phyloP scores from a whole-genome alignment of 2,113 vertebrate genomes.

The Campylorhamphus procurvoides region DNA sequence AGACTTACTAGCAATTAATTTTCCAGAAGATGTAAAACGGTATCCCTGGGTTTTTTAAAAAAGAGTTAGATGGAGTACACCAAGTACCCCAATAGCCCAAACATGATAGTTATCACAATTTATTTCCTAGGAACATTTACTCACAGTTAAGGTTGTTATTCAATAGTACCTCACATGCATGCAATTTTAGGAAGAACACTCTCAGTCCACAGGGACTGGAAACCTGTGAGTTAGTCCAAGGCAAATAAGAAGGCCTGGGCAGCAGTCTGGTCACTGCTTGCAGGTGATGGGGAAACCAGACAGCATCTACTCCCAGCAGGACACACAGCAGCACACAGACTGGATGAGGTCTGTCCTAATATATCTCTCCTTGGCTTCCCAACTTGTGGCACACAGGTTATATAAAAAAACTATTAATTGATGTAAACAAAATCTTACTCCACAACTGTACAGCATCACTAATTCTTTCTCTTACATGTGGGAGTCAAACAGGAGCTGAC shows the following conservation, averaged over 20 bases:
- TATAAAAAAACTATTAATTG: background rate
- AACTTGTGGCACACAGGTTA: background rate
- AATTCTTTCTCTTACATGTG: background rate
- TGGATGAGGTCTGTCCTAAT: background rate
- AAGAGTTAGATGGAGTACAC: background rate
- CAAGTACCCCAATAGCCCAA: background rate
- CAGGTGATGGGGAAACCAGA: accelerated
- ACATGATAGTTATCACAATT: background rate
- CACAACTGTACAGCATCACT: accelerated
- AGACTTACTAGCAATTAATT: slow-evolving; percentile 28
- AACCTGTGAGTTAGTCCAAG: background rate
- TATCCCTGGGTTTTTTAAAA: background rate
- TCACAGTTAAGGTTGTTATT: accelerated
- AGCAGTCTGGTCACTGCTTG: background rate
- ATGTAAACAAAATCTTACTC: background rate
- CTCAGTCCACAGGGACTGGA: background rate
- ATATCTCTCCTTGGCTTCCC: background rate
- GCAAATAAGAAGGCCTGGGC: background rate
- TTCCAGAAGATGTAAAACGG: background rate
- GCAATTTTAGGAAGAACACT: background rate
- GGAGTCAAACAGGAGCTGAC: background rate
- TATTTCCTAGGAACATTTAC: background rate
- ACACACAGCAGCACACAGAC: accelerated
- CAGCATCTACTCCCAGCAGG: background rate
- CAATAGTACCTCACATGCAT: accelerated